Evolutionary conservation across 2,113 vertebrate species (phyloP).

Genomic region (Hipposideros armiger): DNA sequence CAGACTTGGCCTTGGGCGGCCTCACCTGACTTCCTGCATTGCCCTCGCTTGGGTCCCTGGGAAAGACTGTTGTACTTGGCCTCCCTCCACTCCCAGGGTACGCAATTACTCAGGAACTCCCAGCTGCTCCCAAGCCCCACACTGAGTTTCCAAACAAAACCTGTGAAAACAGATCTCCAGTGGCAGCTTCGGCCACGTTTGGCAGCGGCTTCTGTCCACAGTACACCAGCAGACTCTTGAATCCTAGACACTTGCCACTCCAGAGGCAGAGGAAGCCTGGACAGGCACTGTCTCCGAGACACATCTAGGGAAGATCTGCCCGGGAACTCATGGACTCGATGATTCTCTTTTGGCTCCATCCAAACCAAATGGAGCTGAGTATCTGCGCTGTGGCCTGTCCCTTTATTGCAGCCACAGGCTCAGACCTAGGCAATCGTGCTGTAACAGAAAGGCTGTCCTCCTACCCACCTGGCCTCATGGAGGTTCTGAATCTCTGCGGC

Average conservation of each 20-base stretch:
- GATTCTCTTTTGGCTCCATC: conserved; percentile 65
- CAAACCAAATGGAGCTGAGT: conserved; percentile 42
- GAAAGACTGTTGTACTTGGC: conserved; percentile 78
- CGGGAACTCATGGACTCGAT: neutral
- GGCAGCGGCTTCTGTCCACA: neutral
- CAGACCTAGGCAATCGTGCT: neutral
- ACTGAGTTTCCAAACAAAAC: conserved; percentile 82
- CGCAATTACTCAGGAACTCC: conserved; percentile 79
- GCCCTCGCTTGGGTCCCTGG: conserved; percentile 40
- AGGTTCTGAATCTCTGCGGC: too few relatives aligned
- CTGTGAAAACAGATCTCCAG: conserved; percentile 80
- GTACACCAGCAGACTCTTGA: conserved; percentile 18
- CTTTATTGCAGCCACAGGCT: neutral
- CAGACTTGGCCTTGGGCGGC: neutral
- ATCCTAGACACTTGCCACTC: neutral
- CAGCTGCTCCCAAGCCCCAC: conserved; percentile 79
- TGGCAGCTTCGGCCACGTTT: conserved; percentile 71
- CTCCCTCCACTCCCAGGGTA: conserved; percentile 68
- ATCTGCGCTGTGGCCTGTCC: neutral
- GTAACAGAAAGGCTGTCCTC: neutral
- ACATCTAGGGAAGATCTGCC: conserved; percentile 65
- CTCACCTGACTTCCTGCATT: conserved; percentile 75
- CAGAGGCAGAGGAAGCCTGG: neutral
- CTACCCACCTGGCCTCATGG: fast-evolving
- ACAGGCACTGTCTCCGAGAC: conserved; percentile 50